Conservation (phyloP, 2,113 vertebrate genomes). For the Panthera uncia region DNA sequence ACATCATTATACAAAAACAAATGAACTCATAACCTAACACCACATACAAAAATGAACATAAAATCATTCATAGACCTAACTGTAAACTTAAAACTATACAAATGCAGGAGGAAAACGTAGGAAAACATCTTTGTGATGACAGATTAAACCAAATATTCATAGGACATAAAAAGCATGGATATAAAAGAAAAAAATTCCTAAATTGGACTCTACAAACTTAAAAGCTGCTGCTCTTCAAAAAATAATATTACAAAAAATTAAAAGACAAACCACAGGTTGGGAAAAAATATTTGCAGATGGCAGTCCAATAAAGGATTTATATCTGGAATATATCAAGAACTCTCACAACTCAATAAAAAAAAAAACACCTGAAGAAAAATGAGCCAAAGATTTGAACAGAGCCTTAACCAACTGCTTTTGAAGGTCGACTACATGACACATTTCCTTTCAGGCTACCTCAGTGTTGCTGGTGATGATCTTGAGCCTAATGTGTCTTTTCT, state of each 20-base stretch:
- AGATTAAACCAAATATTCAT: neutral
- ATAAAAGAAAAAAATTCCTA: neutral
- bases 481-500: fast-evolving
- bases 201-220: neutral
- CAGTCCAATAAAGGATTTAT: neutral
- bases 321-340: neutral
- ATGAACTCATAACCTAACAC: neutral
- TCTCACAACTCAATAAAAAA: neutral
- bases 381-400: neutral
- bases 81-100: neutral
- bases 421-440: fast-evolving
- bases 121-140: neutral
- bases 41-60: neutral
- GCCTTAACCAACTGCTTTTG: no score
- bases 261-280: neutral
- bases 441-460: neutral
- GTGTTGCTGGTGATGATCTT: neutral
- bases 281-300: neutral
- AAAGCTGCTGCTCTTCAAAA: neutral
- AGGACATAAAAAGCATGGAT: neutral
- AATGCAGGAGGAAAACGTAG: neutral
- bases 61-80: neutral
- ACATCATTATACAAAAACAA: neutral
- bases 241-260: neutral
- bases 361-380: neutral